Conservation (phyloP, 2,888 invertebrate genomes). For the Maniola hyperantus region DNA sequence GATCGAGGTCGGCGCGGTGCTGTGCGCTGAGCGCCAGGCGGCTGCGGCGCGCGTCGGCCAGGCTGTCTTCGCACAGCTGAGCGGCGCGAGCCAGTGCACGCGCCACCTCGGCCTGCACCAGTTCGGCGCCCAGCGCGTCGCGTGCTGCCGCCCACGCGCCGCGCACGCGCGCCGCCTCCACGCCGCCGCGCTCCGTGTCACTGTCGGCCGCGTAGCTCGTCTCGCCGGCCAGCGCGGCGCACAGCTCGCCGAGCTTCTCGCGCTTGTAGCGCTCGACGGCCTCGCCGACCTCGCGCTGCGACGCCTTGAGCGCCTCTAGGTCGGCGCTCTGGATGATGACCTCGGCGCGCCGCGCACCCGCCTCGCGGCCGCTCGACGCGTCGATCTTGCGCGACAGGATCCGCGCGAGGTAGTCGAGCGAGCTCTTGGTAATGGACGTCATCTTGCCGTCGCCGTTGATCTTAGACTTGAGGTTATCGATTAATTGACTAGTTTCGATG, state of each 20-base stretch:
- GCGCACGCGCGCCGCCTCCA: conserved; percentile 86
- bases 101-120: conserved; percentile 90
- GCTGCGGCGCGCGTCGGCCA: conserved; percentile 78
- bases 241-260: conserved; percentile 86
- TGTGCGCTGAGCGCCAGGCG: conserved; percentile 85
- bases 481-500: conserved; percentile 89
- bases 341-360: conserved; percentile 59
- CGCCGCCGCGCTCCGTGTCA: conserved; percentile 67
- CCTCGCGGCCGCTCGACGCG: conserved; percentile 58
- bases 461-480: conserved; percentile 87
- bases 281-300: conserved; percentile 84
- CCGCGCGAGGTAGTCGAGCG: conserved; percentile 88
- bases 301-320: conserved; percentile 75
- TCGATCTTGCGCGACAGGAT: conserved; percentile 88
- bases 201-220: conserved; percentile 81
- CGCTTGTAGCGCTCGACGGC: conserved; percentile 86
- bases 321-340: conserved; percentile 73
- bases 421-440: conserved; percentile 64
- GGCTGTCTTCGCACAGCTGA: conserved; percentile 85
- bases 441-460: conserved; percentile 80
- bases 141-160: conserved; percentile 90
- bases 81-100: conserved; percentile 88
- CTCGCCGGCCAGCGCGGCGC: conserved; percentile 87
- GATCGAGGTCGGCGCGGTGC: conserved; percentile 87
- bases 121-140: conserved; percentile 88